phyloP scores from a whole-genome alignment of 2,797 vertebrate genomes.

The Scomberomorus guttatus region DNA sequence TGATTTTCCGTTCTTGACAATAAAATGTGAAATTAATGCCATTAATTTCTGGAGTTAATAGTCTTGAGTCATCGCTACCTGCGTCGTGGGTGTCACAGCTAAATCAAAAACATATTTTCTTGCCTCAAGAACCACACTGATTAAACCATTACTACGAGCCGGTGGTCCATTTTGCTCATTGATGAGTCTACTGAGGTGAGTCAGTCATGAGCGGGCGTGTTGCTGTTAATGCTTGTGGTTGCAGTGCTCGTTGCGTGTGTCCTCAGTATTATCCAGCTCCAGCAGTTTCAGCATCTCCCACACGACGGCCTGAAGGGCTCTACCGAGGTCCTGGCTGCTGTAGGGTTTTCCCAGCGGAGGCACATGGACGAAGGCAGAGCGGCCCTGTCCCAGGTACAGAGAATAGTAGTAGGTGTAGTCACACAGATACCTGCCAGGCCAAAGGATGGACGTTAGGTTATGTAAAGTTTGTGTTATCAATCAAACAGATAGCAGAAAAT shows the following conservation, averaged over 20 bases:
- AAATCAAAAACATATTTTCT: background rate
- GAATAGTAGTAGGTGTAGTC: constrained; percentile 98
- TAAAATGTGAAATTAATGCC: constrained; percentile 2
- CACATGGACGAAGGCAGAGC: constrained; percentile 92
- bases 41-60: constrained; percentile 2
- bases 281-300: constrained; percentile 90
- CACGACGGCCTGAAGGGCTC: constrained; percentile 89
- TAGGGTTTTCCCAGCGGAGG: constrained; percentile 94
- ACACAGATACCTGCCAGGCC: constrained; percentile 91
- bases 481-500: background rate
- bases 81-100: background rate
- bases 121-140: background rate
- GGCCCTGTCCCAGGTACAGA: constrained; percentile 89
- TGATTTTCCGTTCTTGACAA: background rate
- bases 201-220: constrained; percentile 17
- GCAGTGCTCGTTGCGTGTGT: constrained; percentile 69
- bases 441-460: constrained; percentile 11
- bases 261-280: constrained; percentile 80
- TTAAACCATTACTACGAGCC: background rate
- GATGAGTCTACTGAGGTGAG: background rate
- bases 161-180: background rate
- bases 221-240: constrained; percentile 71
- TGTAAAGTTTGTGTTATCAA: background rate
- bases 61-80: background rate
- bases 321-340: constrained; percentile 89